Evolutionary conservation across 2,888 invertebrate species (phyloP), one percentile per base, ranked within the genome.

Genomic region (Orgyia antiqua): DNA sequence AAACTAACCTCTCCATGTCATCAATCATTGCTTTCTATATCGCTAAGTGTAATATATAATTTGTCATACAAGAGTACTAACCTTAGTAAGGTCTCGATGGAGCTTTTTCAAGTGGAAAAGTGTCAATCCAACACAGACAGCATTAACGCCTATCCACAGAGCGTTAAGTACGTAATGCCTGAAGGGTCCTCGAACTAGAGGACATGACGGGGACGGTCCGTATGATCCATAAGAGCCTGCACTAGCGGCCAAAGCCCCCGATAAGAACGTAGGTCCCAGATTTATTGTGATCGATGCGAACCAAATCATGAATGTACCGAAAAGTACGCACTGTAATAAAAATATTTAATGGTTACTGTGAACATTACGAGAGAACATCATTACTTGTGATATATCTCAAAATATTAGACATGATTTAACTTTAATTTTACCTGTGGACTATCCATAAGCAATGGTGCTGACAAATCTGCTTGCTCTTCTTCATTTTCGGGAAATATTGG

Each of bases 221-320:
- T 93, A 92, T 54, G 93, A 92, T 9, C 90, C 89, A 39, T 90
- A 89, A 23, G 84, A 83, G 40, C 93, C 93, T 3, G 93, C 92
- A 60, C 94, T 94, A 36, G 94, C 94, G 7, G 94, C 94, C 45
- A 94, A 77, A 24, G 94, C 94, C 28, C 94, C 94, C 63, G 91
- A 93, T 60, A 95, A 87, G 79, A 95, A 94, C 18, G 94, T 94
- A 15, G 95, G 95, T 13, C 96, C 96, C 53, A 96, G 89, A 83
- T 96, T 95, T 71, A 96, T 94, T 29, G 95, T 94, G 67, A 96
- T 93, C 46, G 94, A 94, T 31, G 95, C 94, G 80, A 96, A 96
- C 96, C 96, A 96, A 66, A 96, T 95, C 92, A 96, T 96, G 76
- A 94, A 94, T 30, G 95, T 92, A 42, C 96, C 96, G 77, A 96